Evolutionary conservation across 2,113 vertebrate species (phyloP).

Genomic region (Lepidothrix coronata): DNA sequence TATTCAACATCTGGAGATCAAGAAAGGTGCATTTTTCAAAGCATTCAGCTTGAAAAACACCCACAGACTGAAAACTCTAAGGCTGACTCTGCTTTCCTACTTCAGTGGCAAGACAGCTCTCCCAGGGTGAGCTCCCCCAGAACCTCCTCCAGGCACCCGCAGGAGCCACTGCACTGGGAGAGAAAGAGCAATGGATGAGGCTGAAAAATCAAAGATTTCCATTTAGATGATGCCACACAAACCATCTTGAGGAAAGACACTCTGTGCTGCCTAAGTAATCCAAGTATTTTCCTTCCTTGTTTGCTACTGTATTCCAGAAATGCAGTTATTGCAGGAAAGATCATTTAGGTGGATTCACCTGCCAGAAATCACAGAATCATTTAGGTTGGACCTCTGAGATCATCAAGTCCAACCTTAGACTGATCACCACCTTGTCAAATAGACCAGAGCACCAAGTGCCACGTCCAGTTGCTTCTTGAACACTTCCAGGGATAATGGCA

Average conservation of each 20-base stretch:
- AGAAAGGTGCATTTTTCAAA: constrained; percentile 20
- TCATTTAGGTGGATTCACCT: neutral
- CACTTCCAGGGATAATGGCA: neutral
- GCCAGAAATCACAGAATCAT: neutral
- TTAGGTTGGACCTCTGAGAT: neutral
- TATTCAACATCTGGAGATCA: neutral
- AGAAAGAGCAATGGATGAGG: neutral
- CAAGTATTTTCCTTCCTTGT: neutral
- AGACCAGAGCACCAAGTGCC: neutral
- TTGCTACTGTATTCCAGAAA: neutral
- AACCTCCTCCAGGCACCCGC: neutral
- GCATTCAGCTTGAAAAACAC: neutral
- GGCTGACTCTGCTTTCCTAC: neutral
- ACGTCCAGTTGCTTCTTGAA: neutral
- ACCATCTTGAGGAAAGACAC: neutral
- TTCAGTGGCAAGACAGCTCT: neutral
- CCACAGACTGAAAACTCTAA: neutral
- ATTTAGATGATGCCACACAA: neutral
- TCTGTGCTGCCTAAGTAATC: neutral
- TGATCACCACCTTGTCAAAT: neutral
- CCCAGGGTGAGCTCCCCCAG: neutral
- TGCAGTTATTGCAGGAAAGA: neutral
- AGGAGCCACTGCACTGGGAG: neutral
- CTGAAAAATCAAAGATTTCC: neutral
- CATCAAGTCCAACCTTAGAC: neutral